Evolutionary conservation across 1,140 invertebrate species (phyloP), one percentile per base, ranked within the genome.

Genomic region (Vanessa atalanta): DNA sequence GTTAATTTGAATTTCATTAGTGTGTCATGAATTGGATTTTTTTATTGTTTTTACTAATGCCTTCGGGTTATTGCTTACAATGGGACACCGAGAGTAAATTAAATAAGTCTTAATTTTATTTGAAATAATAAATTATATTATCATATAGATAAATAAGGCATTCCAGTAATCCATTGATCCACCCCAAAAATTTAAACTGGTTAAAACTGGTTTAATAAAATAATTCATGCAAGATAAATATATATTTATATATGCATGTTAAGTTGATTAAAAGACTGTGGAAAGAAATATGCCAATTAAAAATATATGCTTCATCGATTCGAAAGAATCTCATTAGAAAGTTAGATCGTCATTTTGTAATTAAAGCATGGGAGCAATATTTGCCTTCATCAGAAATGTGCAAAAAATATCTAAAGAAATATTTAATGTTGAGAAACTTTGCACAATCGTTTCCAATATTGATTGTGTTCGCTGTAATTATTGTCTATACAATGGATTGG

Each of bases 391-490:
- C 14, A 60, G 0, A 6, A n/a, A 60, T 26, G 9, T 16, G 51
- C 31, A 72, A 65, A 65, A 72, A 55, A 7, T 65, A 43, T 16
- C 43, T 26, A 47, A 20, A 70, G 64, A 66, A 70, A 47, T 70
- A 64, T 70, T 67, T 67, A 72, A 72, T 48, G 26, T 51, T 76
- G 75, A 69, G 75, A 76, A 76, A 64, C 65, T 61, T 47, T 50
- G 48, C 37, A 63, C 16, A 48, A 65, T 4, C 26, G 57, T 69
- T 73, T 70, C 55, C 61, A 65, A 63, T 20, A 47, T 31, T 61
- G 15, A 37, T 47, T 65, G 15, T 26, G 37, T 69, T 70, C 55
- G 55, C 23, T 48, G n/a, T 31, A 61, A 61, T 50, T 26, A 60
- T 31, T 61, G 43, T 15, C 15, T 15, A 9, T 69, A 43, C 53